Base-by-base conservation (phyloP, 2,888 invertebrate species). In the Brachyptera risi region DNA sequence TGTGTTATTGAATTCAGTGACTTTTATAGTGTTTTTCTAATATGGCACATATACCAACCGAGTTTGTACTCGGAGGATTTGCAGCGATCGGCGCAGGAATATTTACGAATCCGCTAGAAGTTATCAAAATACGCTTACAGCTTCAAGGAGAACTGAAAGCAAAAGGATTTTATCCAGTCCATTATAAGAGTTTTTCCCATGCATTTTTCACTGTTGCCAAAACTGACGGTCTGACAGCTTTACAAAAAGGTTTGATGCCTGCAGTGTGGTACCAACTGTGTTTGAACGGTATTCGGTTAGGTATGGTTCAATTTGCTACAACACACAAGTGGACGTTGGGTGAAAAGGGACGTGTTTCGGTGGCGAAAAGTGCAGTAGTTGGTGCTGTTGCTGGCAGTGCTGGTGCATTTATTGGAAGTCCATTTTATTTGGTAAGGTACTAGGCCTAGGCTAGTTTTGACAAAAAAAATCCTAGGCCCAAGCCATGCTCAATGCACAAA, bases 61-160 rank as follows among this genome's bases (percentile, higher is more conserved):
- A 93, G 71, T 86, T 92, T 74, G 74, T 82, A 1, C 79, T 90
- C 69, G 95, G 91, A 21, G 94, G 86, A 0, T 68, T 80, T 1
- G 87, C 90, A 0, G 91, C 92, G 0, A 86, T 88, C 71, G 86
- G 88, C 24, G 93, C 94, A 0, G 89, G 91, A 1, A 71, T 90
- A 49, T 88, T 93, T 71, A 92, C 92, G 0, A 95, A 95, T 73
- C 95, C 95, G 0, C 81, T 93, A 68, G 94, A 95, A 72, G 93
- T 95, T n/a, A n/a, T n/a, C n/a, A n/a, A n/a, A n/a, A n/a, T n/a
- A n/a, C n/a, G n/a, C n/a, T n/a, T n/a, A n/a, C 95, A 96, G 72
- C 78, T 96, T n/a, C 95, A 96, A 72, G 91, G 91, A 0, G 91
- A 95, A 75, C 72, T 95, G 24, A 81, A 82, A 63, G 83, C 85